phyloP scores from a whole-genome alignment of 2,797 vertebrate genomes.

The Darevskia nairensis region DNA sequence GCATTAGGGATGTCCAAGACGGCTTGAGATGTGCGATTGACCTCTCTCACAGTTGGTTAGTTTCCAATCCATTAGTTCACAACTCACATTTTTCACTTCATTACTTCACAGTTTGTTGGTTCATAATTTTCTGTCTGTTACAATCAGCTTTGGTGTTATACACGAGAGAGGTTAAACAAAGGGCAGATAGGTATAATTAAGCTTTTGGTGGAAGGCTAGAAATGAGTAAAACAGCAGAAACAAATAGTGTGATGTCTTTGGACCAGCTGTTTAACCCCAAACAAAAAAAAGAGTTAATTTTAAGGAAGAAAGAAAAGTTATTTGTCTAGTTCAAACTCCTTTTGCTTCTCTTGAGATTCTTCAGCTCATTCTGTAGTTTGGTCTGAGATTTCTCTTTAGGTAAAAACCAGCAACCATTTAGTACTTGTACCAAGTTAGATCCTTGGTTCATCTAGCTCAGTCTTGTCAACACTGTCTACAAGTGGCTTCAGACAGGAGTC shows the following conservation, averaged over 20 bases:
- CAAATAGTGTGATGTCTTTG: neutral
- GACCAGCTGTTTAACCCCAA: neutral
- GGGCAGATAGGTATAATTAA: conserved; percentile 31
- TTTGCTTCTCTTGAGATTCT: neutral
- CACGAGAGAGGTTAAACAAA: conserved; percentile 35
- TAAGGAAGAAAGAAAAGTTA: neutral
- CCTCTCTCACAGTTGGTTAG: conserved; percentile 39
- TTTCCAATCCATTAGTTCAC: conserved; percentile 40
- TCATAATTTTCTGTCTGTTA: conserved; percentile 39
- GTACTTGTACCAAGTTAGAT: neutral
- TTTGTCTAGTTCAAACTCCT: neutral
- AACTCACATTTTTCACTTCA: conserved; percentile 41
- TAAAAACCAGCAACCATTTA: neutral
- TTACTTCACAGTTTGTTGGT: conserved; percentile 40
- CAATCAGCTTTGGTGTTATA: conserved; percentile 33
- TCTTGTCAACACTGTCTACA: no score
- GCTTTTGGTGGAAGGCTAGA: neutral
- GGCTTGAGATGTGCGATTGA: conserved; percentile 27
- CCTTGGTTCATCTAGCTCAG: no score
- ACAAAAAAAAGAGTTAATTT: neutral
- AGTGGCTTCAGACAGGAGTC: no score
- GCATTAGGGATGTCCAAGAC: conserved; percentile 4
- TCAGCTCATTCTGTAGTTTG: neutral
- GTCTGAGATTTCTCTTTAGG: neutral
- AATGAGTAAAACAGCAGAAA: neutral